These are phyloP conservation scores for Choristoneura rosaceana DNA, from an alignment of 2,888 invertebrate genomes.

Conservation along the genomic window DNA sequence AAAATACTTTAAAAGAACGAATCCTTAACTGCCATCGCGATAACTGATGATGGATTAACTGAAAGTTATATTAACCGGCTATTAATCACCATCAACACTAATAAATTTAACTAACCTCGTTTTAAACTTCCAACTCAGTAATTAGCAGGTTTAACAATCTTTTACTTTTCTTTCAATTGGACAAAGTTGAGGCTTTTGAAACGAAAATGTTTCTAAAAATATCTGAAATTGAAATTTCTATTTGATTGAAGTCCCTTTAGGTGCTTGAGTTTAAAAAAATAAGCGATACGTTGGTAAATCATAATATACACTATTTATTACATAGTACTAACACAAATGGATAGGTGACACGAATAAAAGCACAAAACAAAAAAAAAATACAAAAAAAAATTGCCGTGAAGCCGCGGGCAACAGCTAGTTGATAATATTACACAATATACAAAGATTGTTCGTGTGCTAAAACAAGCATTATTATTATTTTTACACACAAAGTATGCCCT, in stretches of 20 bases:
- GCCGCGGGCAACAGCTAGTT: too few relatives aligned
- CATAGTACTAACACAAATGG: too few relatives aligned
- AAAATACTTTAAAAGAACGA: constrained; percentile 19
- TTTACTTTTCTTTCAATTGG: constrained; percentile 10
- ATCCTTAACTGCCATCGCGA: constrained; percentile 20
- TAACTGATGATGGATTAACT: constrained; percentile 52
- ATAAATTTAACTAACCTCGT: constrained; percentile 50
- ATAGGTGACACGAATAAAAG: too few relatives aligned
- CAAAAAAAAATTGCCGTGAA: too few relatives aligned
- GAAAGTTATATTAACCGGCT: constrained; percentile 55
- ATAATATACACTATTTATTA: too few relatives aligned
- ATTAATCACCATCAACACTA: constrained; percentile 61
- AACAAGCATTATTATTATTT: too few relatives aligned
- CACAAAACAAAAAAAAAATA: too few relatives aligned
- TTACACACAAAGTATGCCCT: too few relatives aligned
- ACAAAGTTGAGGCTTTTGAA: not conserved
- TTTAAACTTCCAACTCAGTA: constrained; percentile 45
- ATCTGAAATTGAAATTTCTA: not conserved
- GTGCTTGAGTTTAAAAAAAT: not conserved
- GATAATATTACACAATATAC: too few relatives aligned
- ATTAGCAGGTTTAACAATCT: constrained; percentile 35
- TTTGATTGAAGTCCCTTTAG: not conserved
- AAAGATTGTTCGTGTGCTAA: too few relatives aligned
- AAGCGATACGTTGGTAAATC: too few relatives aligned
- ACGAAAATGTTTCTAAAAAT: not conserved